A percentile compares a stretch with the other conserved stretches of the same genome.
Evolutionary conservation across 2,113 vertebrate species (phyloP).

Genomic region (Gopherus flavomarginatus): DNA sequence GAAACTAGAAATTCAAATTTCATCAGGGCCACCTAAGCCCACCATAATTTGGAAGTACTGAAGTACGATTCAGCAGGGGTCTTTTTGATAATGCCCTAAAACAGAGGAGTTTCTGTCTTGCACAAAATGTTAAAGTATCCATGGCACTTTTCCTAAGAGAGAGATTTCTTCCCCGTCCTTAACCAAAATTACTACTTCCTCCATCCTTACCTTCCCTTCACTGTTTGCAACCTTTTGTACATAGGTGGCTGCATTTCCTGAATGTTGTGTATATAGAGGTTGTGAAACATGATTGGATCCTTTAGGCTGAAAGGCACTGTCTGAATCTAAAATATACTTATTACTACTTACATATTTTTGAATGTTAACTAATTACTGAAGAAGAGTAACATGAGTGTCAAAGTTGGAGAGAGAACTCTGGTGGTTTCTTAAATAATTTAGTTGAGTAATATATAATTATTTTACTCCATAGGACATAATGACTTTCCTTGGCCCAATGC

Average conservation of each 20-base stretch:
- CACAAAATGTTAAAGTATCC: neutral
- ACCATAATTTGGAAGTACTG: neutral
- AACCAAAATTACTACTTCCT: neutral
- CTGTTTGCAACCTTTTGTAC: neutral
- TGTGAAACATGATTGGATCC: neutral
- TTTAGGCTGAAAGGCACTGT: neutral
- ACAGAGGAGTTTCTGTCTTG: neutral
- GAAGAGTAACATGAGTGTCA: neutral
- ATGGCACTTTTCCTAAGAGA: neutral
- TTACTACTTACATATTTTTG: neutral
- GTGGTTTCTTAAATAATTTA: neutral
- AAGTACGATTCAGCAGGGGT: neutral
- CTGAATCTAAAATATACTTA: neutral
- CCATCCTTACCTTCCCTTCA: neutral
- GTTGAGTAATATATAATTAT: neutral
- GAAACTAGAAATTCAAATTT: neutral
- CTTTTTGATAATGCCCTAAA: neutral
- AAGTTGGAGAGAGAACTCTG: conserved; percentile 10
- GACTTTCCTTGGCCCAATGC: neutral
- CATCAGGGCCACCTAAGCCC: neutral
- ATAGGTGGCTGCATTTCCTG: neutral
- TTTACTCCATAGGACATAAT: neutral
- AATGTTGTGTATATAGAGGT: neutral
- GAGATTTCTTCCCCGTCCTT: neutral
- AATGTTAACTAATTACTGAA: neutral